Percentiles rank a stretch among this genome's conserved stretches.
Conservation (phyloP, 2,113 vertebrate genomes). For the Brienomyrus longianalis region DNA sequence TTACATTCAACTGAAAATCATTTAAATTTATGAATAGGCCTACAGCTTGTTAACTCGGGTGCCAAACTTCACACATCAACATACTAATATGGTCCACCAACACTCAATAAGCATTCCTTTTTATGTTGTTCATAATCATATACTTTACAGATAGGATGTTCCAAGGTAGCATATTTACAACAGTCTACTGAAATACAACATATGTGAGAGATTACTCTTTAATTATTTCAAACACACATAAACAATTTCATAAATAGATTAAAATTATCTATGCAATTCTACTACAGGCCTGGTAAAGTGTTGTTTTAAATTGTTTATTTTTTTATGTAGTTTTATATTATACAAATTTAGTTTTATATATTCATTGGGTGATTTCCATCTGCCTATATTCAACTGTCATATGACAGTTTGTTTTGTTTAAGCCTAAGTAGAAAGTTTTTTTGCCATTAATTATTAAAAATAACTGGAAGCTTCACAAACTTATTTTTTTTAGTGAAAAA, state of each 20-base stretch:
- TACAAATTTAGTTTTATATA: neutral
- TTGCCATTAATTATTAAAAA: neutral
- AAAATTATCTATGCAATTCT: neutral
- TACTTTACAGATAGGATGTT: no score
- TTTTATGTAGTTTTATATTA: neutral
- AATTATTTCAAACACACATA: neutral
- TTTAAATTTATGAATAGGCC: neutral
- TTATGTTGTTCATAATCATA: neutral
- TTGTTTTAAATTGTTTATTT: neutral
- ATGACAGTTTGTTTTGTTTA: neutral
- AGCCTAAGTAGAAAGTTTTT: neutral
- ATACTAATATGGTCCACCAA: neutral
- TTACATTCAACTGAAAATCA: neutral
- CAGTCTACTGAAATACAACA: neutral
- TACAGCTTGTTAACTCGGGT: neutral
- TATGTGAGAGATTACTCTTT: neutral
- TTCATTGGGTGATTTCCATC: neutral
- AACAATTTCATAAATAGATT: neutral
- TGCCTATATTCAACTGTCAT: neutral
- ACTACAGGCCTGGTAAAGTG: neutral
- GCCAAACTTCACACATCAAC: neutral
- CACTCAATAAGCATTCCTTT: neutral
- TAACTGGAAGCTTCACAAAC: neutral
- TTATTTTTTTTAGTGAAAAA: neutral
- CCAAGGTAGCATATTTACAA: no score